Evolutionary conservation across 2,113 vertebrate genomes (phyloP), one percentile per base, ranked within the genome.

Genomic region (Oxyura jamaicensis): DNA sequence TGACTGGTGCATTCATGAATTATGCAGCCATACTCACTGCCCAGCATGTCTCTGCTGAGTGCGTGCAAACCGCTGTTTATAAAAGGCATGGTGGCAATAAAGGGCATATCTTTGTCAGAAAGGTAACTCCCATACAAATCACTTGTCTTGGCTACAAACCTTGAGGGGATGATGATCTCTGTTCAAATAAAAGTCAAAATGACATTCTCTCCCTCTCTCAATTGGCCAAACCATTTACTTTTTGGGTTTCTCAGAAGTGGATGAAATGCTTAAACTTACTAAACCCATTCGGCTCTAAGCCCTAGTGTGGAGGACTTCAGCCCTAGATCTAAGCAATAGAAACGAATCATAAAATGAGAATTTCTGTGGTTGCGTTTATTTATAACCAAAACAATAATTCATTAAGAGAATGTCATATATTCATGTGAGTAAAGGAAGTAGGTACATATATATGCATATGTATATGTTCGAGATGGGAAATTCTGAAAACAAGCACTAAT

Each of bases 181-280:
- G 7, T 35, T 62, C 5, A 58, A 91, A 58, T 36, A 41, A 42
- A 17, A 65, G 2, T 56, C 22, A 53, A 4, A 65, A 58, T 36
- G 5, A 48, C 3, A 11, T 18, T 10, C 22, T 20, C 0, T 8
- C 52, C 23, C 28, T 0, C 2, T 12, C 16, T 7, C 5, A 8
- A 41, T n/a, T 50, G 8, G 8, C 3, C 5, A 7, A 60, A 52
- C 3, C 13, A 19, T 2, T 31, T 53, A 14, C n/a, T 82, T 75
- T 73, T 42, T 83, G 9, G 55, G 11, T 46, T 82, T 68, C 52
- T 78, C 60, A 41, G 36, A 81, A 67, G 14, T n/a, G 11, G 9
- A 7, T 44, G 35, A 72, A 90, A 63, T 10, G 41, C 21, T 71
- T 41, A 66, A 66, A 31, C 5, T 55, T 78, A 75, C 16, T 6